phyloP scores from a whole-genome alignment of 1,140 invertebrate species.

The Muscidifurax raptorellus region DNA sequence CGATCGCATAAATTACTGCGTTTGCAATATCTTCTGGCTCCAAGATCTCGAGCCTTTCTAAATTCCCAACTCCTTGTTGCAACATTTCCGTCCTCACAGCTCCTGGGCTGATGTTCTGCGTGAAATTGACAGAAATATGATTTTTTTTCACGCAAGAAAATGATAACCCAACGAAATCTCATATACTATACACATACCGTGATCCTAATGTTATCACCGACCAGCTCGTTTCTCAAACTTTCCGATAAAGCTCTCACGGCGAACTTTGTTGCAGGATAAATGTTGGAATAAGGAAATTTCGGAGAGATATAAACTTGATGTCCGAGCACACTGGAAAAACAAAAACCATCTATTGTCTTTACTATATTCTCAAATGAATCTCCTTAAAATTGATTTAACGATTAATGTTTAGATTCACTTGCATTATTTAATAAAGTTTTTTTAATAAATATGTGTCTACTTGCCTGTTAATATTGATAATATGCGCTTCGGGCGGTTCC shows the following conservation, averaged over 20 bases:
- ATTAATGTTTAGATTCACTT: too few relatives aligned
- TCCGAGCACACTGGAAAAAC: not conserved
- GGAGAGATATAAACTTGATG: conserved; percentile 1
- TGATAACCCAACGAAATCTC: not conserved
- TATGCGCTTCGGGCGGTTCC: conserved; percentile 2
- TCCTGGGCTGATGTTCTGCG: not conserved
- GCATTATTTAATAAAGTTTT: too few relatives aligned
- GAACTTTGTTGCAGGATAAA: conserved; percentile 30
- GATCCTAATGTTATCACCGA: not conserved
- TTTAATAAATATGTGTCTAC: not conserved
- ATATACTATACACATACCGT: not conserved
- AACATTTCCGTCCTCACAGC: not conserved
- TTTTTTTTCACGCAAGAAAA: not conserved
- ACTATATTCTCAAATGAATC: too few relatives aligned
- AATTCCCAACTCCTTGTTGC: not conserved
- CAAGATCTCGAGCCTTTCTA: not conserved
- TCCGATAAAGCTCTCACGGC: conserved; percentile 12
- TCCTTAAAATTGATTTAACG: too few relatives aligned
- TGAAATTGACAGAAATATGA: not conserved
- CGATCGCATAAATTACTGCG: not conserved
- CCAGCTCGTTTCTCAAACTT: not conserved
- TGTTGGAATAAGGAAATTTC: not conserved
- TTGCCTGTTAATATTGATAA: conserved; percentile 44
- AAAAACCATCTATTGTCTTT: too few relatives aligned
- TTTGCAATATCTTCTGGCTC: not conserved